These are phyloP conservation scores for Apodemus sylvaticus DNA, from an alignment of 2,113 vertebrate genomes.

Conservation along the genomic window DNA sequence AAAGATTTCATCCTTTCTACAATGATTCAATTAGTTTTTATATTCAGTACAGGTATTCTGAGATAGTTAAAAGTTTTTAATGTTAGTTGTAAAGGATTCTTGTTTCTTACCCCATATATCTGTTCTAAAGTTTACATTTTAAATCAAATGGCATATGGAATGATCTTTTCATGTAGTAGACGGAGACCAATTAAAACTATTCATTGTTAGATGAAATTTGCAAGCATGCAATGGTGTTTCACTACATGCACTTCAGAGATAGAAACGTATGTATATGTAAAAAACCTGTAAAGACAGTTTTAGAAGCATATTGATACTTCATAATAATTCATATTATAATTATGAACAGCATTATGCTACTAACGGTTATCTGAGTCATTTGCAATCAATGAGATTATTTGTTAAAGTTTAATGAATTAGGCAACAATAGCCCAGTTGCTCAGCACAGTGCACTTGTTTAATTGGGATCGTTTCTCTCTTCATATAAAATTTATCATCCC, in stretches of 20 bases:
- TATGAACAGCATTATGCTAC: slow-evolving; percentile 65
- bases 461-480: slow-evolving; percentile 90
- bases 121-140: slow-evolving; percentile 14
- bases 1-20: slow-evolving; percentile 44
- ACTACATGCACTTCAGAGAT: background rate
- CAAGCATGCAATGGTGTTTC: background rate
- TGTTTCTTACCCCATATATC: background rate
- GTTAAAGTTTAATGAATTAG: slow-evolving; percentile 91
- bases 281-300: too few species aligned
- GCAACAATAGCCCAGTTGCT: slow-evolving; percentile 88
- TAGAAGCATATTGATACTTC: slow-evolving; percentile 69
- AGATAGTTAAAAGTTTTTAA: slow-evolving; percentile 16
- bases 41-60: background rate
- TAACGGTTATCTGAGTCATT: slow-evolving; percentile 74
- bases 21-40: slow-evolving; percentile 28
- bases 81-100: background rate
- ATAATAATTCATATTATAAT: slow-evolving; percentile 66
- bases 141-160: background rate
- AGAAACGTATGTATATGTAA: slow-evolving; percentile 7
- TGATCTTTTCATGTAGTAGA: background rate
- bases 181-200: background rate
- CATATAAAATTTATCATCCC: slow-evolving; percentile 93
- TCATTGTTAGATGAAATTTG: slow-evolving; percentile 5
- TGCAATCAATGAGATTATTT: slow-evolving; percentile 81
- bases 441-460: slow-evolving; percentile 85